Conservation (phyloP, 2,113 vertebrate species). For the Empidonax traillii region DNA sequence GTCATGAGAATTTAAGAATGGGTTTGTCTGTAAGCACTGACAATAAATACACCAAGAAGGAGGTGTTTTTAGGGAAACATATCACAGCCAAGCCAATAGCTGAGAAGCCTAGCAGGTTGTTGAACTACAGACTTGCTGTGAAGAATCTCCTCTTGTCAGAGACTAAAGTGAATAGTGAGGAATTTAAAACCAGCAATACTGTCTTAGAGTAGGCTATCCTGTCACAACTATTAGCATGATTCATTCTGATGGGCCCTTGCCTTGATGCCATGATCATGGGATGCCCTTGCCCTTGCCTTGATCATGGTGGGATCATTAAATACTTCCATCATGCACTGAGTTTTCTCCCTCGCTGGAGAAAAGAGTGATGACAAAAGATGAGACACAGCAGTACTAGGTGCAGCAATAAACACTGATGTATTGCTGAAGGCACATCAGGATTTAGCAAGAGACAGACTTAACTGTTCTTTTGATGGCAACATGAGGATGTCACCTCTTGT, state of each 20-base stretch:
- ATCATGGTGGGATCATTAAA: background rate
- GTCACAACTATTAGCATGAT: background rate
- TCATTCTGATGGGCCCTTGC: background rate
- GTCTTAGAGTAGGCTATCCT: background rate
- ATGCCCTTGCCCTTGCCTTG: background rate
- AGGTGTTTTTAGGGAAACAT: background rate
- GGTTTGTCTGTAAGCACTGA: background rate
- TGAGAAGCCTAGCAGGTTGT: background rate
- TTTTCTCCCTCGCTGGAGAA: background rate
- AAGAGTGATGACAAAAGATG: background rate
- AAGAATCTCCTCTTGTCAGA: background rate
- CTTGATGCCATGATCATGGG: background rate
- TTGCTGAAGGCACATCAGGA: background rate
- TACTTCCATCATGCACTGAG: background rate
- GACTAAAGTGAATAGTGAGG: background rate
- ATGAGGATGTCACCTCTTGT: background rate
- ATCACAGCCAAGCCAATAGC: background rate
- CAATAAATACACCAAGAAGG: background rate
- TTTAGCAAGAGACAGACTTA: background rate
- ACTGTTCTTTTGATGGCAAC: background rate
- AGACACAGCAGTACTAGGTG: background rate
- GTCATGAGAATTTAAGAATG: background rate
- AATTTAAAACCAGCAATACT: background rate
- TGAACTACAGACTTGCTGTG: background rate
- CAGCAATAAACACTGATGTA: background rate